Evolutionary conservation across 2,888 invertebrate genomes (phyloP).

Genomic region (Drosophila stalkeri): DNA sequence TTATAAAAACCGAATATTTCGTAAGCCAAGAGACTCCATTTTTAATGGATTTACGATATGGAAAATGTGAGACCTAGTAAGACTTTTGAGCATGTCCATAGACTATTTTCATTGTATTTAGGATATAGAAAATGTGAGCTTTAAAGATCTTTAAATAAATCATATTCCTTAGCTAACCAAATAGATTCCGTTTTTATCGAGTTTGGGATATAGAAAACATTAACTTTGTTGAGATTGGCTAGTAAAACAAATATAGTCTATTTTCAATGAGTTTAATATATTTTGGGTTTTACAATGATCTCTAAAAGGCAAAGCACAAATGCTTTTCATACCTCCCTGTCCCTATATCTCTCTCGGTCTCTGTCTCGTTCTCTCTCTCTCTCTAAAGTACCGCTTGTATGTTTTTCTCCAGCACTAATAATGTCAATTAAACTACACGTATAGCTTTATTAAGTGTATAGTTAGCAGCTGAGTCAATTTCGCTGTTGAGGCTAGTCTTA

Average conservation of each 20-base stretch:
- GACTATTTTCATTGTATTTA: not conserved
- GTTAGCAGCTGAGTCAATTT: slow-evolving; percentile 2
- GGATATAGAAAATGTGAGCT: not conserved
- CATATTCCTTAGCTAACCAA: not conserved
- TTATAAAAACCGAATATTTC: not conserved
- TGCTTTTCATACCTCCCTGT: not conserved
- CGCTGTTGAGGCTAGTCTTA: too few relatives aligned
- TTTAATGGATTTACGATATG: not conserved
- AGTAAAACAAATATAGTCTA: too few relatives aligned
- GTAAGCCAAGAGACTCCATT: not conserved
- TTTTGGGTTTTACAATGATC: not conserved
- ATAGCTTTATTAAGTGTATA: not conserved
- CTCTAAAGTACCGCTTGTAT: not conserved
- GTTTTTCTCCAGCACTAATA: not conserved
- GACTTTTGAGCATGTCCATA: not conserved
- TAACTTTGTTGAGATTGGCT: not conserved
- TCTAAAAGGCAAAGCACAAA: not conserved
- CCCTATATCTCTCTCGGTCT: not conserved
- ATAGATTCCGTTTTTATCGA: not conserved
- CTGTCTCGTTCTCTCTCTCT: too few relatives aligned
- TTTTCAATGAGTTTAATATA: too few relatives aligned
- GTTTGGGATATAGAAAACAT: not conserved
- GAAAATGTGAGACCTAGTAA: not conserved
- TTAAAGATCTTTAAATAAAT: not conserved
- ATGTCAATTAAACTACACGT: not conserved